phyloP scores from a whole-genome alignment of 2,888 invertebrate genomes.

The Thereva nobilitata region DNA sequence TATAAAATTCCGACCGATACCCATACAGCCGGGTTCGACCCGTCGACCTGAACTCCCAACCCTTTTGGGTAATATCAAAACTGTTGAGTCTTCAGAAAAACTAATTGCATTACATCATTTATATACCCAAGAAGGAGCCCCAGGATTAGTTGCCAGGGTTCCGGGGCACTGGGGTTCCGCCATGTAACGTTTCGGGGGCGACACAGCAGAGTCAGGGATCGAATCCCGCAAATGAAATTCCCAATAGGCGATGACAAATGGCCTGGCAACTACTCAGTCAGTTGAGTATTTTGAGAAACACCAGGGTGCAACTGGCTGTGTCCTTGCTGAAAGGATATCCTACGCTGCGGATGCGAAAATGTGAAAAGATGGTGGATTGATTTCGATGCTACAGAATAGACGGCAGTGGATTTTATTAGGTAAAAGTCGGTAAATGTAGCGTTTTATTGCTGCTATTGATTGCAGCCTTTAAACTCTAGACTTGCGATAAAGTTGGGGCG shows the following conservation, averaged over 20 bases:
- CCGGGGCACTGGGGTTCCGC: not conserved
- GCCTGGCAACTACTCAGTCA: constrained; percentile 32
- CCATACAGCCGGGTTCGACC: constrained; percentile 20
- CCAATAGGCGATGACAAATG: constrained; percentile 41
- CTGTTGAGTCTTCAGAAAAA: constrained; percentile 42
- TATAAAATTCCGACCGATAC: constrained; percentile 28
- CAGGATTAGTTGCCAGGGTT: constrained; percentile 21
- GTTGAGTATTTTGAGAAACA: constrained; percentile 17
- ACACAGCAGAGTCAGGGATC: not conserved
- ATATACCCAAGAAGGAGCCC: constrained; percentile 28
- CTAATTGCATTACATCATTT: constrained; percentile 43
- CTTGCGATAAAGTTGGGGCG: constrained; percentile 36
- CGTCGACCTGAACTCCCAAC: not conserved
- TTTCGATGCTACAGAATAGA: no score
- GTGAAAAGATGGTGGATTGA: no score
- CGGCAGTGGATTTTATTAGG: constrained; percentile 35
- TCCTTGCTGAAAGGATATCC: no score
- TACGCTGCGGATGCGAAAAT: no score
- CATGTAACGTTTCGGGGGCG: no score
- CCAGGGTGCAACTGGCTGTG: not conserved
- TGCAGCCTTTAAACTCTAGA: constrained; percentile 18
- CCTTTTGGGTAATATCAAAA: constrained; percentile 35
- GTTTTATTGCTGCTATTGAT: constrained; percentile 39
- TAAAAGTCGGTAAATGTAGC: constrained; percentile 40
- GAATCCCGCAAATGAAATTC: constrained; percentile 36